phyloP scores from a whole-genome alignment of 1,140 invertebrate species.

The Drosophila biarmipes region DNA sequence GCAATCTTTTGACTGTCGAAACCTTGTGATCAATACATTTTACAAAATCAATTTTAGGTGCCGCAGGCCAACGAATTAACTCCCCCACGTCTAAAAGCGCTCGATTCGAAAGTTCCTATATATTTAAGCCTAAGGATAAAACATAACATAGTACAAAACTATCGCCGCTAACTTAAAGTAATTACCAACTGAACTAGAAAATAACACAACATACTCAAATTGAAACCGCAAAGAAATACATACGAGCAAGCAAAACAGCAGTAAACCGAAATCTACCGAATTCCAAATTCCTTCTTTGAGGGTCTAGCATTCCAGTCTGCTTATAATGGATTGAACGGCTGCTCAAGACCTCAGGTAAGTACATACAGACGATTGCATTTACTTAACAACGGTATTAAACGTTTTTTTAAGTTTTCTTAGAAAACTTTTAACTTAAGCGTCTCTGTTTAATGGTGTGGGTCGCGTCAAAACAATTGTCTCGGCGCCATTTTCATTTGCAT shows the following conservation, averaged over 20 bases:
- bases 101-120: constrained; percentile 75
- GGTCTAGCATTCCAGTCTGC: constrained; percentile 7
- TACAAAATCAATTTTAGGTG: constrained; percentile 25
- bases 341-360: constrained; percentile 12
- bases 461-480: no score
- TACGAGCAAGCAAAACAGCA: not conserved
- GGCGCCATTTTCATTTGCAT: no score
- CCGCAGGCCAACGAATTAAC: constrained; percentile 41
- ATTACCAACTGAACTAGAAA: constrained; percentile 11
- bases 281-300: constrained; percentile 7
- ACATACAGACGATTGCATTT: not conserved
- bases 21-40: not conserved
- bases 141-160: constrained; percentile 62
- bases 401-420: no score
- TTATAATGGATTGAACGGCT: constrained; percentile 10
- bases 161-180: constrained; percentile 18
- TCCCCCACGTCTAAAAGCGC: constrained; percentile 31
- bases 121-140: constrained; percentile 57
- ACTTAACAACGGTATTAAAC: no score
- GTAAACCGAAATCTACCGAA: not conserved
- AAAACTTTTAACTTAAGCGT: no score
- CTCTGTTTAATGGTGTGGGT: no score
- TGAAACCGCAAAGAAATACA: constrained; percentile 1
- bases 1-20: no score
- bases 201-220: constrained; percentile 12